Percentiles rank a stretch among this genome's conserved stretches.
phyloP scores from a whole-genome alignment of 1,140 invertebrate genomes.

The Eubasilissa regina region DNA sequence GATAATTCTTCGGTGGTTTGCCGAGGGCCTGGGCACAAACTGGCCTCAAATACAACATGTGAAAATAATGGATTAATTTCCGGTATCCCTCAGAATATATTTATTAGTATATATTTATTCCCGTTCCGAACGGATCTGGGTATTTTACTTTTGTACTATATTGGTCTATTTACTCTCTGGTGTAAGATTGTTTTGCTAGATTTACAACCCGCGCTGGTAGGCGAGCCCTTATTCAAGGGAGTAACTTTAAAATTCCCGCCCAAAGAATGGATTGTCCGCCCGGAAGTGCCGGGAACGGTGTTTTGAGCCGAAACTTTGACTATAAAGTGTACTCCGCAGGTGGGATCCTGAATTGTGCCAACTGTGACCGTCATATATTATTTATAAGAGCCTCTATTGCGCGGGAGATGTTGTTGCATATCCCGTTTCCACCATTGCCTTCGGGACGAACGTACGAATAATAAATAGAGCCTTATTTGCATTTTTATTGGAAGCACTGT shows the following conservation, averaged over 20 bases:
- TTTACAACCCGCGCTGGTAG: too few relatives aligned
- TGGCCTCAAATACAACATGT: too few relatives aligned
- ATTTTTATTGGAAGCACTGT: conserved; percentile 41
- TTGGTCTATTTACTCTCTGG: too few relatives aligned
- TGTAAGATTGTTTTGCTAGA: too few relatives aligned
- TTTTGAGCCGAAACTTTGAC: conserved; percentile 25
- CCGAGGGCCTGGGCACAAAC: too few relatives aligned
- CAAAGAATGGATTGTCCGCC: conserved; percentile 19
- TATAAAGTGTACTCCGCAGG: conserved; percentile 34
- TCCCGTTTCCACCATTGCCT: neutral
- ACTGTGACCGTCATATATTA: conserved; percentile 33
- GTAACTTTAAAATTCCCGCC: conserved; percentile 27
- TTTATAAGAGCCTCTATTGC: conserved; percentile 19
- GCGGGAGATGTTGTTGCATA: conserved; percentile 9
- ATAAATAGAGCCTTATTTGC: conserved; percentile 25
- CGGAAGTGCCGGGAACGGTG: conserved; percentile 22
- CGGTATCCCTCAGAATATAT: too few relatives aligned
- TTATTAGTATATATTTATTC: too few relatives aligned
- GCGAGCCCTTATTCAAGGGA: neutral
- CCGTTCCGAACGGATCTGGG: too few relatives aligned
- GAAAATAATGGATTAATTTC: too few relatives aligned
- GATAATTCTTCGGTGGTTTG: too few relatives aligned
- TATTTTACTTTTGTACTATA: too few relatives aligned
- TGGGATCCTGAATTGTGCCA: conserved; percentile 8
- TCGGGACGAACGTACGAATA: conserved; percentile 26